Conservation (phyloP, 2,888 invertebrate genomes). For the Ormyrus rosae region DNA sequence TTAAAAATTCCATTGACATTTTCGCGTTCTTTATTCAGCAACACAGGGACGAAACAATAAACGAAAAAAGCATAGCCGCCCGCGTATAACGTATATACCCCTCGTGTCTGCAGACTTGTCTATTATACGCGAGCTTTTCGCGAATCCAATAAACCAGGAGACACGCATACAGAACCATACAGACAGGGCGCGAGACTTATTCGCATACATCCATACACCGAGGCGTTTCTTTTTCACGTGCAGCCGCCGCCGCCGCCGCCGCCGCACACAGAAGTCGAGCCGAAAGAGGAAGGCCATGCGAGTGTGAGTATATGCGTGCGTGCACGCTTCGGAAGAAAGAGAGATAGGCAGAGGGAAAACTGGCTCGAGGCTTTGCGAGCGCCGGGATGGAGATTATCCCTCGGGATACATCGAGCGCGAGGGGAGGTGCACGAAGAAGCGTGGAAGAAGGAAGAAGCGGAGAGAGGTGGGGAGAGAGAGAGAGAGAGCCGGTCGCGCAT, state of each 20-base stretch:
- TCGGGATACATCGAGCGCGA: slow-evolving; percentile 60
- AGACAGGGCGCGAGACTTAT: slow-evolving; percentile 4
- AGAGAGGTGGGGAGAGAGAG: not conserved
- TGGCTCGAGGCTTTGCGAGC: slow-evolving; percentile 56
- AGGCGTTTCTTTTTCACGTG: slow-evolving; percentile 18
- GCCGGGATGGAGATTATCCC: slow-evolving; percentile 70
- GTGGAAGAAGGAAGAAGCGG: slow-evolving; percentile 1
- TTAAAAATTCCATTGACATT: slow-evolving; percentile 21
- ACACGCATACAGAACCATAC: not conserved
- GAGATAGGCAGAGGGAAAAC: slow-evolving; percentile 42
- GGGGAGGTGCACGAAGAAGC: slow-evolving; percentile 59
- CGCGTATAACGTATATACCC: not conserved
- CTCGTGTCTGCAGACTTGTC: slow-evolving; percentile 32
- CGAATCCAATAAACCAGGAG: slow-evolving; percentile 46
- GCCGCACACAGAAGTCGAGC: not conserved
- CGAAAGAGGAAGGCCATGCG: slow-evolving; percentile 8
- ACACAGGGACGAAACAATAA: slow-evolving; percentile 57
- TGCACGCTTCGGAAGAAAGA: not conserved
- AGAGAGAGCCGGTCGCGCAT: not conserved
- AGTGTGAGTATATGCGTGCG: slow-evolving; percentile 1
- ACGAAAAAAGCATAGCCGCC: not conserved
- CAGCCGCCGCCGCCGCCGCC: not conserved
- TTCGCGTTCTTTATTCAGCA: slow-evolving; percentile 46
- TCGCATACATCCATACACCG: too few species aligned
- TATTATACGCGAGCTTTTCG: slow-evolving; percentile 53